Conservation (phyloP, 2,888 invertebrate species). For the Flexamia atlantica region DNA sequence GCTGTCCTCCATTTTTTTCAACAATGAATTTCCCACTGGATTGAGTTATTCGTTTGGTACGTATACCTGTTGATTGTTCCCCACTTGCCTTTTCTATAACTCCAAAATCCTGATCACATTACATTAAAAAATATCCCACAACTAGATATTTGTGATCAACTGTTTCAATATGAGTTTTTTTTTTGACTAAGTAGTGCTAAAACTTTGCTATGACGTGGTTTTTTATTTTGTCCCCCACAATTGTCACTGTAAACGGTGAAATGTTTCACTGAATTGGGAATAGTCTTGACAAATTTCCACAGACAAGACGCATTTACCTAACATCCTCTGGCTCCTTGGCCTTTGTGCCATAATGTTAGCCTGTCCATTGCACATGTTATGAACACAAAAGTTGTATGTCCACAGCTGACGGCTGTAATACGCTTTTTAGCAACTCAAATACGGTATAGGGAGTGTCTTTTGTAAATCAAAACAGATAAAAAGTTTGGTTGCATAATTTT, state of each 20-base stretch:
- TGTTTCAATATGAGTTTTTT: constrained; percentile 63
- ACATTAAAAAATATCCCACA: constrained; percentile 65
- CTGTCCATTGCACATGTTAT: constrained; percentile 60
- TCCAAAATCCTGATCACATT: constrained; percentile 65
- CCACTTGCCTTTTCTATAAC: constrained; percentile 66
- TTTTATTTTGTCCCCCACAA: constrained; percentile 64
- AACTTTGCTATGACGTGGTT: constrained; percentile 64
- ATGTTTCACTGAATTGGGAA: constrained; percentile 61
- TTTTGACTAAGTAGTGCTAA: constrained; percentile 66
- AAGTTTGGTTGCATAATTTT: constrained; percentile 36
- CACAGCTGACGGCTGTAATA: constrained; percentile 68
- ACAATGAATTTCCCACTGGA: constrained; percentile 41
- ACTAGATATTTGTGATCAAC: constrained; percentile 61
- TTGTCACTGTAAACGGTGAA: constrained; percentile 66
- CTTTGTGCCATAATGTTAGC: constrained; percentile 67
- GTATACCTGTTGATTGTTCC: constrained; percentile 5
- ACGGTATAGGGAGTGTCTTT: constrained; percentile 67
- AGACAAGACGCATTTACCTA: constrained; percentile 67
- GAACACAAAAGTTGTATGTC: constrained; percentile 68
- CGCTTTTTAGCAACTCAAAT: constrained; percentile 64
- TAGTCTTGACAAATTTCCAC: constrained; percentile 65
- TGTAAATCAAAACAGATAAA: constrained; percentile 68
- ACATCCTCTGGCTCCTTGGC: constrained; percentile 65
- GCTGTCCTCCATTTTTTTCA: constrained; percentile 7
- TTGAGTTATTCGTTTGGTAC: constrained; percentile 49